Conservation (phyloP, 2,888 invertebrate genomes). For the Epicampocera succincta region DNA sequence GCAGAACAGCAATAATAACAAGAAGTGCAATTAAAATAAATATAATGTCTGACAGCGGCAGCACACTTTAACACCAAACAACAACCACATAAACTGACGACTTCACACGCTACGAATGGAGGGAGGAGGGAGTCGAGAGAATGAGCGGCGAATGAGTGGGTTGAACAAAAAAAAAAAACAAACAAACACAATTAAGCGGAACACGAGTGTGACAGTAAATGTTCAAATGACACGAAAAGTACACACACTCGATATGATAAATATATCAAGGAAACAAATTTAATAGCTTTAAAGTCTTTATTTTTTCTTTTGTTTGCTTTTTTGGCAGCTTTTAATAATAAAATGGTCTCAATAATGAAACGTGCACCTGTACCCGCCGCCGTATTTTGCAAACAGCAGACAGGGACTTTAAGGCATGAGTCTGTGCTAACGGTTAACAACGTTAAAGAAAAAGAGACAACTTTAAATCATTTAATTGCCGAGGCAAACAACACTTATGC, state of each 20-base stretch:
- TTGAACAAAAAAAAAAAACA: not conserved
- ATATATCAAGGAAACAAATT: constrained; percentile 44
- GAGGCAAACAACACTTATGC: constrained; percentile 54
- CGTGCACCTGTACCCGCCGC: not conserved
- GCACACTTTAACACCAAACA: constrained; percentile 18
- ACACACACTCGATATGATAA: constrained; percentile 20
- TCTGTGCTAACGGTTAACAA: constrained; percentile 5
- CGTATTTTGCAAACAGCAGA: not conserved
- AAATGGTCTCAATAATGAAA: constrained; percentile 35
- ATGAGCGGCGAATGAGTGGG: not conserved
- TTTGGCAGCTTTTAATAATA: constrained; percentile 9
- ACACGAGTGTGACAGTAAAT: constrained; percentile 21
- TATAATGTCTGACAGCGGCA: constrained; percentile 19
- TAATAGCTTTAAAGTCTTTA: constrained; percentile 35
- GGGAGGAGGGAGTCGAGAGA: not conserved
- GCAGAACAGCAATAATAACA: constrained; percentile 52
- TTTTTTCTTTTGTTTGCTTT: not conserved
- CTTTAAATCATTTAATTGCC: constrained; percentile 55
- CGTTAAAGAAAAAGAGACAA: constrained; percentile 24
- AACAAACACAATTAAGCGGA: constrained; percentile 20
- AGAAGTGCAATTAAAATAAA: constrained; percentile 63
- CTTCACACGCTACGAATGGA: not conserved
- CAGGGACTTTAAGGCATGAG: not conserved
- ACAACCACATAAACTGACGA: constrained; percentile 19
- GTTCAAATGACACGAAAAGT: constrained; percentile 42